These are phyloP conservation scores for Drosophila nr. medialis DNA, from an alignment of 2,888 invertebrate genomes.

Conservation along the genomic window DNA sequence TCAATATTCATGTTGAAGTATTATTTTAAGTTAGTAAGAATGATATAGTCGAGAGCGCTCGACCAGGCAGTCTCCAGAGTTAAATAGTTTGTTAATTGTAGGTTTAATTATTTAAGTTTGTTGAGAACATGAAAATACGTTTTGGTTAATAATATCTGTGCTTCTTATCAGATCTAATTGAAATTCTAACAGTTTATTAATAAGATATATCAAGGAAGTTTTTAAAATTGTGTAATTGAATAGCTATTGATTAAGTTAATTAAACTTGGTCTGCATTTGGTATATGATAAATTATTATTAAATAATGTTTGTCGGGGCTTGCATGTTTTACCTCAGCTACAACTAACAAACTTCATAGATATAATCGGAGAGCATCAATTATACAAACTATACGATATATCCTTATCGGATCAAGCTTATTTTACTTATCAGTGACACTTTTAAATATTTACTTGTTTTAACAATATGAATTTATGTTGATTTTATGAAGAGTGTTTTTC, in stretches of 20 bases:
- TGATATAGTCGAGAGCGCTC: background rate
- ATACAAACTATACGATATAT: background rate
- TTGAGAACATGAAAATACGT: background rate
- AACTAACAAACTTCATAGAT: background rate
- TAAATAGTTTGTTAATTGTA: background rate
- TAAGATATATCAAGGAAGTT: background rate
- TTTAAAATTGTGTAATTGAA: too few species aligned
- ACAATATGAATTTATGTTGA: background rate
- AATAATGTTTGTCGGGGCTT: background rate
- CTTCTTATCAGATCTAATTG: background rate
- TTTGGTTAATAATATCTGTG: background rate
- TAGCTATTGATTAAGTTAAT: too few species aligned
- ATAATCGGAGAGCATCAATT: background rate
- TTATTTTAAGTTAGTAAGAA: background rate
- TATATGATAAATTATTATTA: too few species aligned
- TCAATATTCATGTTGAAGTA: background rate
- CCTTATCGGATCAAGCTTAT: background rate
- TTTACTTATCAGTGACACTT: background rate
- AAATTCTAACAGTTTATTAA: background rate
- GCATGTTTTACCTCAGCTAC: background rate
- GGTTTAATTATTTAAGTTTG: background rate
- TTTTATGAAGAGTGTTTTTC: background rate
- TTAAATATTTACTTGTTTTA: background rate
- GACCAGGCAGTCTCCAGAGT: background rate
- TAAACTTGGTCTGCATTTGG: too few species aligned